Conservation (phyloP, 2,888 invertebrate species). For the Synergus laeviventris region DNA sequence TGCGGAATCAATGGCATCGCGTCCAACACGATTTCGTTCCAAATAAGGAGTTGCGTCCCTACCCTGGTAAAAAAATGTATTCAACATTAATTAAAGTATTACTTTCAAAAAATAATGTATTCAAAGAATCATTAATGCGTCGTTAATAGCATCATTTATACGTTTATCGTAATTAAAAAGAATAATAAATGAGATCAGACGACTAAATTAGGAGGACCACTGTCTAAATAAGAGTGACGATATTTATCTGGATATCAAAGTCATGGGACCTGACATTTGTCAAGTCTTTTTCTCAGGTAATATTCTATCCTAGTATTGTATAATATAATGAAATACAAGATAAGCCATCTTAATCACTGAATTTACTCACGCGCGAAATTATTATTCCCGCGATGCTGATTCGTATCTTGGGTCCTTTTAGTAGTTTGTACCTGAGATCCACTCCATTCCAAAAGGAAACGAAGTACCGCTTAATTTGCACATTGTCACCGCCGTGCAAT, state of each 20-base stretch:
- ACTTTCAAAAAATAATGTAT: constrained; percentile 40
- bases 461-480: constrained; percentile 94
- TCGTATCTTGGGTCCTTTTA: constrained; percentile 94
- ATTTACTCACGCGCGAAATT: constrained; percentile 89
- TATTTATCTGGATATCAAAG: not conserved
- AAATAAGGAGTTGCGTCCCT: constrained; percentile 96
- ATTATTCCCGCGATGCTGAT: constrained; percentile 97
- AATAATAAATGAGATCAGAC: not conserved
- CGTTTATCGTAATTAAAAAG: not conserved
- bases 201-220: not conserved
- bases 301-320: constrained; percentile 1
- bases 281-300: constrained; percentile 30
- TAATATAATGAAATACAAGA: not conserved
- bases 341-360: not conserved
- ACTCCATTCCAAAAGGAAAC: constrained; percentile 98
- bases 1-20: constrained; percentile 96
- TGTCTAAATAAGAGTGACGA: not conserved
- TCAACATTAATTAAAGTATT: constrained; percentile 29
- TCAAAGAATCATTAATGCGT: not conserved
- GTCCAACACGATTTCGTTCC: constrained; percentile 93
- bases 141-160: not conserved
- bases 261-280: not conserved
- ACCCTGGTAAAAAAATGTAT: constrained; percentile 80
- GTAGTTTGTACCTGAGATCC: constrained; percentile 92
- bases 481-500: constrained; percentile 86